phyloP scores from a whole-genome alignment of 2,113 vertebrate genomes.

The Machaerirhynchus nigripectus region DNA sequence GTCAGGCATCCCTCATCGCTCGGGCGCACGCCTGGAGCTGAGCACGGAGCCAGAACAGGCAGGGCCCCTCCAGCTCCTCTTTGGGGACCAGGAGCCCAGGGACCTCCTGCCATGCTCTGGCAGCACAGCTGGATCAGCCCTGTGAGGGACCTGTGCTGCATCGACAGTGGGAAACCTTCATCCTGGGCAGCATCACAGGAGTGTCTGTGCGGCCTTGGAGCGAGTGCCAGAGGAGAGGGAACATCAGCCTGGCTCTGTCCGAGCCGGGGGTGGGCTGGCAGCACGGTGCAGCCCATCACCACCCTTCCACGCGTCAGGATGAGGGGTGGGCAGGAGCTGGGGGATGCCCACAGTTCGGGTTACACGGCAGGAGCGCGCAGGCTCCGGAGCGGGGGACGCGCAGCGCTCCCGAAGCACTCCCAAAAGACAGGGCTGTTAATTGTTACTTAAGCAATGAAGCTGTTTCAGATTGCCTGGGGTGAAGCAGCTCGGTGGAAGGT shows the following conservation, averaged over 20 bases:
- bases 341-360: neutral
- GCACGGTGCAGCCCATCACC: rapidly evolving
- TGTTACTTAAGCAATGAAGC: constrained; percentile 60
- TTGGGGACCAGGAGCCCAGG: neutral
- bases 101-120: neutral
- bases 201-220: rapidly evolving
- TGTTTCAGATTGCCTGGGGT: constrained; percentile 38
- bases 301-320: rapidly evolving
- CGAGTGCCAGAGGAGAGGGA: neutral
- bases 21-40: rapidly evolving
- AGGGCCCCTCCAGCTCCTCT: neutral
- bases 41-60: neutral
- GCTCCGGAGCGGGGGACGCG: neutral
- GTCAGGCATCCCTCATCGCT: rapidly evolving
- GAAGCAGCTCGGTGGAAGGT: neutral
- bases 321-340: neutral
- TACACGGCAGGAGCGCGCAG: rapidly evolving
- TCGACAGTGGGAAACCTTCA: rapidly evolving
- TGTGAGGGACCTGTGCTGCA: rapidly evolving
- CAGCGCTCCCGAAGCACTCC: neutral
- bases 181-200: neutral
- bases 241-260: rapidly evolving
- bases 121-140: neutral
- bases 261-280: neutral
- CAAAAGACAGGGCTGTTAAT: constrained; percentile 48